Evolutionary conservation across 2,888 invertebrate species (phyloP), one percentile per base, ranked within the genome.

Genomic region (Cylloceria caligata): DNA sequence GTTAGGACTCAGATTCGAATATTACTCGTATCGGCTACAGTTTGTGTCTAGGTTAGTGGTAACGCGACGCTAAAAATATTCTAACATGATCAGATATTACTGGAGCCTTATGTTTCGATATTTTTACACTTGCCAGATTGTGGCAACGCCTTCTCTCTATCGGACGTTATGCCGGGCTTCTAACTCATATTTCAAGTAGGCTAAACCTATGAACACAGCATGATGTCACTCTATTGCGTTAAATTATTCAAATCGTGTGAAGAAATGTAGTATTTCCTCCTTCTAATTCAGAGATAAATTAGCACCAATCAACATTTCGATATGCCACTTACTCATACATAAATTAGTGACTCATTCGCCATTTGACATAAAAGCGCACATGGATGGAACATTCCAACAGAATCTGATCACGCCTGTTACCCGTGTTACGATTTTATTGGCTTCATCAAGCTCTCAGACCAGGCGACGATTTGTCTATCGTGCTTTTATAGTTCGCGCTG

Each of bases 381-480:
- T 13, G 7, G 21, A 42, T 24, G 6, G n/a, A 3, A 16, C 24
- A 21, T n/a, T 11, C 0, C 13, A 64, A 27, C 39, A 2, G 7
- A 64, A 42, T 64, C n/a, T 24, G 24, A 24, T 64, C 64, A 45
- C 64, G 42, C 11, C 24, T 64, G 42, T 13, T 45, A n/a, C n/a
- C 27, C 64, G 42, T 64, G 42, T 64, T 64, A 27, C 21, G 16
- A 24, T 24, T 64, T 42, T 64, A 64, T 24, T 42, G 42, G 42
- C 42, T 42, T 64, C 47, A 21, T 13, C 45, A 34, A 7, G 11
- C 11, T n/a, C 16, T n/a, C 2, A 47, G 45, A 45, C 27, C 16
- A 7, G 27, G 45, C 65, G 45, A 65, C 45, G 65, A 45, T 27
- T 64, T 11, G 24, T 64, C 64, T 64, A 42, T n/a, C 42, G 9